Percentiles rank a stretch among this genome's conserved stretches.
Conservation (phyloP, 2,113 vertebrate species). For the Hemiprocne comata region DNA sequence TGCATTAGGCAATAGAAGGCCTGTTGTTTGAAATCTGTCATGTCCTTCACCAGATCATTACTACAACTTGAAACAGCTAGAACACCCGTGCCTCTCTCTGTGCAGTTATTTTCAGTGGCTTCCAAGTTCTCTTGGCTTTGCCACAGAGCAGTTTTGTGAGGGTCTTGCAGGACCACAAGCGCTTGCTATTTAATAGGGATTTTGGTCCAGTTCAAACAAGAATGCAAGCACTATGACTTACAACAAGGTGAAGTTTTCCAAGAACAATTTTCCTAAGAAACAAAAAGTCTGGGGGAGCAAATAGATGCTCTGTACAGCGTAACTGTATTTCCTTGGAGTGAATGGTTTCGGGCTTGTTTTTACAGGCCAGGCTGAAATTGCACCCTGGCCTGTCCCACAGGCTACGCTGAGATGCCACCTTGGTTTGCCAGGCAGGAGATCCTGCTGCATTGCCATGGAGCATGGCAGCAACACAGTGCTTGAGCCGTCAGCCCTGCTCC, state of each 20-base stretch:
- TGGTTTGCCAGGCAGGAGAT: background rate
- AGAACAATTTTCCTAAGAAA: background rate
- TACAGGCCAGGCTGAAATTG: background rate
- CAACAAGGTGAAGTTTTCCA: background rate
- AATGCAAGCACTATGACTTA: background rate
- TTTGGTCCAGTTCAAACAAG: background rate
- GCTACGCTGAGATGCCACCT: accelerated
- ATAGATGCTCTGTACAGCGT: background rate
- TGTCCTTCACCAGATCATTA: background rate
- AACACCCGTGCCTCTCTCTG: background rate
- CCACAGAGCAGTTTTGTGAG: background rate
- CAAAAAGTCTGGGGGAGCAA: background rate
- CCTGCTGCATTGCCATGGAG: background rate
- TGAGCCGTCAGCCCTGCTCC: background rate
- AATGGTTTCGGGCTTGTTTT: background rate
- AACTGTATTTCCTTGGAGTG: accelerated
- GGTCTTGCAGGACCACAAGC: background rate
- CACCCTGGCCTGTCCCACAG: too few relatives aligned
- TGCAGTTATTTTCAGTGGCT: background rate
- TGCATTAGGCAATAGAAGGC: background rate
- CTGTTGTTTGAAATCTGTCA: background rate
- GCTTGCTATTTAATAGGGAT: background rate
- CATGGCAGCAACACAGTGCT: accelerated
- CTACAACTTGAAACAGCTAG: background rate
- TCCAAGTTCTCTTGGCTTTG: background rate